These are phyloP conservation scores for Machaerirhynchus nigripectus DNA, from an alignment of 2,113 vertebrate species.

Conservation along the genomic window DNA sequence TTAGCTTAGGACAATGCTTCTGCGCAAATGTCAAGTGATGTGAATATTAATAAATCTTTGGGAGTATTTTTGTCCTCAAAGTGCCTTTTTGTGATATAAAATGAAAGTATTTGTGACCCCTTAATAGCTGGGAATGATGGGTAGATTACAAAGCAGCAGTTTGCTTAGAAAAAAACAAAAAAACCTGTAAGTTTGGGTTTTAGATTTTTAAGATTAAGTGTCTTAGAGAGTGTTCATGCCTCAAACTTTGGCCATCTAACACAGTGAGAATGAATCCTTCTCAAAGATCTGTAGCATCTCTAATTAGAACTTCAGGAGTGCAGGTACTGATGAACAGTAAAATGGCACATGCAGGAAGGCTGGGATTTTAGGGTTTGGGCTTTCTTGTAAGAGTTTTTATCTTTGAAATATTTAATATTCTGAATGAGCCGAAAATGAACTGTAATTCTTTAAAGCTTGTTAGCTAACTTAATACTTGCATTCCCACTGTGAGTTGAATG, in stretches of 20 bases:
- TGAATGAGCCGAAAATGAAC: background rate
- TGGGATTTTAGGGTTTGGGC: background rate
- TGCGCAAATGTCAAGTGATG: slow-evolving; percentile 13
- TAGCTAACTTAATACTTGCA: background rate
- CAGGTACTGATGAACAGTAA: background rate
- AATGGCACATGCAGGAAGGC: background rate
- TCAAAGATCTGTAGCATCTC: background rate
- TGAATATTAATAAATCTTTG: slow-evolving; percentile 46
- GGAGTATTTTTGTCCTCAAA: background rate
- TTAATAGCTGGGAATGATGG: background rate
- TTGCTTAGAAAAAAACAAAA: background rate
- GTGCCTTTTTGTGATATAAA: background rate
- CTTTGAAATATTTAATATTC: background rate
- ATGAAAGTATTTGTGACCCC: background rate
- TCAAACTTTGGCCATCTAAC: background rate
- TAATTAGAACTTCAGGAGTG: background rate
- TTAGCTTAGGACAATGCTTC: background rate
- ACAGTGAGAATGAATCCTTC: background rate
- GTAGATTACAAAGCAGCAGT: background rate
- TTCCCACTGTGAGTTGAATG: background rate
- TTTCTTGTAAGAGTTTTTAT: background rate
- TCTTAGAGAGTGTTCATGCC: background rate
- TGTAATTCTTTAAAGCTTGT: background rate
- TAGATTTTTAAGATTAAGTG: background rate
- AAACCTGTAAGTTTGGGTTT: background rate